Conservation (phyloP, 2,113 vertebrate genomes). For the Esox niger region DNA sequence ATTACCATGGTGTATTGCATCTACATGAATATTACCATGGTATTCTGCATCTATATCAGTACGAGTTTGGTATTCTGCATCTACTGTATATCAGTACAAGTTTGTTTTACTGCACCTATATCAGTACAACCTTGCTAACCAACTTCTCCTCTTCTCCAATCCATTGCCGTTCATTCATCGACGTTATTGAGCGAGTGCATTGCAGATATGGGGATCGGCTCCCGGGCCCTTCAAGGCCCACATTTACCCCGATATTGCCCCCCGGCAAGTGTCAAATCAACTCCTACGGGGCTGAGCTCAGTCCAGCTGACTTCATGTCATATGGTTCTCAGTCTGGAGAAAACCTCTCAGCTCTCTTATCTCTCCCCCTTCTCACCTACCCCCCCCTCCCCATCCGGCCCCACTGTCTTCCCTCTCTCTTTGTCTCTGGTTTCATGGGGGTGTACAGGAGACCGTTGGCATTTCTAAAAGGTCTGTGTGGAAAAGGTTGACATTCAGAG, state of each 20-base stretch:
- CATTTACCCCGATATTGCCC: constrained; percentile 48
- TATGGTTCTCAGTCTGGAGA: constrained; percentile 48
- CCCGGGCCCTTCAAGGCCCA: constrained; percentile 41
- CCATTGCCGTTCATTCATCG: constrained; percentile 41
- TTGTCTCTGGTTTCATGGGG: constrained; percentile 57
- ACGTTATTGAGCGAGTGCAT: constrained; percentile 55
- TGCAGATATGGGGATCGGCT: constrained; percentile 48
- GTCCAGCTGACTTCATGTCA: constrained; percentile 53
- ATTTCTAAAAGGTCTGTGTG: constrained; percentile 72
- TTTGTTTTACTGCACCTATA: too few species aligned
- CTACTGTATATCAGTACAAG: too few species aligned
- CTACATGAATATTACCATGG: too few species aligned
- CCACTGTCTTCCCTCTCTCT: constrained; percentile 1
- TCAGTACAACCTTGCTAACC: background rate
- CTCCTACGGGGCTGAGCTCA: constrained; percentile 41
- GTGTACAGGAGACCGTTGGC: constrained; percentile 67
- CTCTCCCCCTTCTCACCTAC: constrained; percentile 24
- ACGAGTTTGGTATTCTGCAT: too few species aligned
- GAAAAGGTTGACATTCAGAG: constrained; percentile 70
- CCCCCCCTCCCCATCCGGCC: constrained; percentile 1
- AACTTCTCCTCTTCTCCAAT: background rate
- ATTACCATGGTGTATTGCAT: too few species aligned
- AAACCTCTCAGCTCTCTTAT: constrained; percentile 27
- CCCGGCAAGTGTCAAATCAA: constrained; percentile 57
- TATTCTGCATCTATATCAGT: too few species aligned